These are phyloP conservation scores for Chamaea fasciata DNA, from an alignment of 2,113 vertebrate genomes.

Conservation along the genomic window DNA sequence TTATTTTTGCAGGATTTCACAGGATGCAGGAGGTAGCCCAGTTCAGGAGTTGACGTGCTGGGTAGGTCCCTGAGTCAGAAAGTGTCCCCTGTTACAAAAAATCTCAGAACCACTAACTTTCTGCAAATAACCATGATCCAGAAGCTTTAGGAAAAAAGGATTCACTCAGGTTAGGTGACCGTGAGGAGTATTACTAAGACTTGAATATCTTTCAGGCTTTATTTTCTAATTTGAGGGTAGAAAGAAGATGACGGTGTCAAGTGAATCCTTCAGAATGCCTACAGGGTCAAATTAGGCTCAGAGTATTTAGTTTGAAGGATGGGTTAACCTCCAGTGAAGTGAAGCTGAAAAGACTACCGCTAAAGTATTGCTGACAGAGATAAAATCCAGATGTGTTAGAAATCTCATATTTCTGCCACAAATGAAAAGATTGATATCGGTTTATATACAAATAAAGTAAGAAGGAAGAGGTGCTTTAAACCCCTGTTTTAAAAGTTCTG, in stretches of 20 bases:
- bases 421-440: neutral
- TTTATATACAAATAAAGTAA: neutral
- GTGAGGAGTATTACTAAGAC: neutral
- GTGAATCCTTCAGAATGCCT: neutral
- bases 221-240: neutral
- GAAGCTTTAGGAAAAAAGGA: neutral
- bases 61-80: neutral
- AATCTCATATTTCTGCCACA: neutral
- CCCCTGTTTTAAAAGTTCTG: constrained; percentile 3
- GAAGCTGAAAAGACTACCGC: neutral
- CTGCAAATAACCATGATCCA: neutral
- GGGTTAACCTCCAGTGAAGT: neutral
- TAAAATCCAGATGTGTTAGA: neutral
- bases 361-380: neutral
- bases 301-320: neutral
- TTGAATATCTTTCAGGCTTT: neutral
- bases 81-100: neutral
- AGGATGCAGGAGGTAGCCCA: neutral
- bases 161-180: neutral
- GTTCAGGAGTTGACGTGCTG: rapidly evolving
- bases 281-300: neutral
- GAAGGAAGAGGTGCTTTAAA: neutral
- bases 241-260: neutral
- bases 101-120: neutral
- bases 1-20: neutral